Evolutionary conservation across 2,888 invertebrate species (phyloP), one percentile per base, ranked within the genome.

Genomic region (Pyrochroa serraticornis): DNA sequence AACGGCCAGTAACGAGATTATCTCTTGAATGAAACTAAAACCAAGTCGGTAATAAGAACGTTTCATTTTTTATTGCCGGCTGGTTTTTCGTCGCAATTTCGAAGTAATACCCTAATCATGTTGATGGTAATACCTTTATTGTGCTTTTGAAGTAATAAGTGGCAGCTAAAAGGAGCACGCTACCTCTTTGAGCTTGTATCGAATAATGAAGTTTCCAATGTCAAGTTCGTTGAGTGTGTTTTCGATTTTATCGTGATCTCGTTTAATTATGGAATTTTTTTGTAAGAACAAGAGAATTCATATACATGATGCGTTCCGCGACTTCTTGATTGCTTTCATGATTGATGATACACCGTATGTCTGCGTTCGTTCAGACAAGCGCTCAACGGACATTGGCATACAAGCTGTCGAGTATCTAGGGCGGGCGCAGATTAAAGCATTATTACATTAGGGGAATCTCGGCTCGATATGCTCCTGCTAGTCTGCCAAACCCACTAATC

Each of bases 361-460:
- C 72, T 72, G 68, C 63, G 54, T 70, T 70, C 67, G 71, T 71
- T 67, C 66, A 68, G 67, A 67, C 64, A 66, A 65, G 62, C 63
- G 66, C 55, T 65, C 64, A 63, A 63, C 69, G 72, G 71, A 71
- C 73, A 74, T 72, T 70, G 73, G 71, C 72, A 72, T 73, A 73
- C 71, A 74, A 71, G 74, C 73, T 71, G 72, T 67, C 68, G 70
- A 68, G 67, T 66, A 70, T 72, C 68, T 68, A 64, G 68, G 71
- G 67, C 72, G 71, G 71, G 70, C 69, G 69, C 68, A 74, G 74
- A 75, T 75, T 74, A 74, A 74, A 74, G 71, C 73, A 72, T 74
- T 75, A 74, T 75, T 75, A 73, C 73, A 73, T 74, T 73, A 73
- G 72, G 72, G 74, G 71, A 72, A 73, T 72, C 70, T 71, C 70